Percentiles rank a stretch among this genome's conserved stretches.
These are phyloP conservation scores for Octomys mimax DNA, from an alignment of 2,797 vertebrate species.

Conservation along the genomic window DNA sequence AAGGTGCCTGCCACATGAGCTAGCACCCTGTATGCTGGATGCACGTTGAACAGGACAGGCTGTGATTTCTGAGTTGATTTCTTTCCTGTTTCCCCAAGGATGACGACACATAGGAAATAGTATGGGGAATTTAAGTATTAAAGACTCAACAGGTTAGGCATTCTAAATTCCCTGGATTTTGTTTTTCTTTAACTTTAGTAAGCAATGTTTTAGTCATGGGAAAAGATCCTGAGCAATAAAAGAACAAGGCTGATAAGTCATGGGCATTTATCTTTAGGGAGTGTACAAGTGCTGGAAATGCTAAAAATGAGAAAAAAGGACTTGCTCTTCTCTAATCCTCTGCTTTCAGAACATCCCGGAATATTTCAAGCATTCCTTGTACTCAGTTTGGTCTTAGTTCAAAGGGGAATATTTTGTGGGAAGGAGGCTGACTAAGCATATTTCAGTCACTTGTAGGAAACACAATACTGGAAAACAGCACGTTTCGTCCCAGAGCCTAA, in stretches of 20 bases:
- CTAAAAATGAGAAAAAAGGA: constrained; percentile 58
- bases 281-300: constrained; percentile 3
- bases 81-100: constrained; percentile 7
- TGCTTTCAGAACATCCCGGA: constrained; percentile 51
- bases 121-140: neutral
- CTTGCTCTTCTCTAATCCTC: neutral
- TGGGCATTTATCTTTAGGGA: constrained; percentile 50
- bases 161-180: constrained; percentile 23
- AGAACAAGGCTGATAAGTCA: neutral
- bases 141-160: neutral
- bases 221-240: constrained; percentile 42
- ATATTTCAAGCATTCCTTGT: constrained; percentile 53
- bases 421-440: constrained; percentile 56
- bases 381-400: constrained; percentile 63
- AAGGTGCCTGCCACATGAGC: neutral
- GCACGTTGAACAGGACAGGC: neutral
- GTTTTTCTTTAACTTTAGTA: constrained; percentile 26
- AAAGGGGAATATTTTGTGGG: constrained; percentile 56
- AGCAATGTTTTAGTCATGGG: neutral
- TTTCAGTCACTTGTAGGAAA: constrained; percentile 65
- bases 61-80: neutral
- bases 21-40: neutral
- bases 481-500: constrained; percentile 30
- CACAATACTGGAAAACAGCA: constrained; percentile 40
- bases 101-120: constrained; percentile 17